Conservation (phyloP, 1,140 invertebrate genomes). For the Aphaenogaster rudis region DNA sequence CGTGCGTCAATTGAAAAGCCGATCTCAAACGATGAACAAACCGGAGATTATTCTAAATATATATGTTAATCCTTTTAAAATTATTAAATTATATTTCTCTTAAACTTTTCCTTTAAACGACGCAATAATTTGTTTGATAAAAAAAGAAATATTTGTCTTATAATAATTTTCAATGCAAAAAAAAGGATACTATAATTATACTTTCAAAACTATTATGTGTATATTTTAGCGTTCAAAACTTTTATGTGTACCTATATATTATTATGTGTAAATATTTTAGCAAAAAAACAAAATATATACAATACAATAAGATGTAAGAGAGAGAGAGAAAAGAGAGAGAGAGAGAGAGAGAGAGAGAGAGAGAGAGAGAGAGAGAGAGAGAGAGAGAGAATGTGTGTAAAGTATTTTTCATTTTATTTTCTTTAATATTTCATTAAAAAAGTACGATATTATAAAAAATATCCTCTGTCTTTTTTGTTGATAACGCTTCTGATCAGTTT, state of each 20-base stretch:
- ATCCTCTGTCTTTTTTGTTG: background rate
- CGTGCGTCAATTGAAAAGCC: constrained; percentile 4
- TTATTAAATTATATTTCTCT: background rate
- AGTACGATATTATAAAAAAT: background rate
- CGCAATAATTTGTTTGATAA: background rate
- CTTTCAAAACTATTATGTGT: background rate
- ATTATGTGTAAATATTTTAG: background rate
- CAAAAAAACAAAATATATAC: background rate
- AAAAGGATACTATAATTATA: background rate
- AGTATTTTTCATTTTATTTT: background rate
- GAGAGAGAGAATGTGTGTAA: background rate
- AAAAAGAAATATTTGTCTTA: background rate
- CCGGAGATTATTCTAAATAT: background rate
- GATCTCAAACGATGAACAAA: background rate
- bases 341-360: background rate
- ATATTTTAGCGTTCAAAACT: background rate
- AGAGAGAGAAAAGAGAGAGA: background rate
- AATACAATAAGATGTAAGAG: background rate
- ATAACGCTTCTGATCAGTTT: background rate
- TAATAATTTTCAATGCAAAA: background rate
- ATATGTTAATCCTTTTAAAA: background rate
- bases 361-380: background rate
- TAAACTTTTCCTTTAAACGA: background rate
- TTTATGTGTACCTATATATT: background rate
- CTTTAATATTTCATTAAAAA: background rate